Evolutionary conservation across 2,888 invertebrate species (phyloP).

Genomic region (Xestia sexstrigata): DNA sequence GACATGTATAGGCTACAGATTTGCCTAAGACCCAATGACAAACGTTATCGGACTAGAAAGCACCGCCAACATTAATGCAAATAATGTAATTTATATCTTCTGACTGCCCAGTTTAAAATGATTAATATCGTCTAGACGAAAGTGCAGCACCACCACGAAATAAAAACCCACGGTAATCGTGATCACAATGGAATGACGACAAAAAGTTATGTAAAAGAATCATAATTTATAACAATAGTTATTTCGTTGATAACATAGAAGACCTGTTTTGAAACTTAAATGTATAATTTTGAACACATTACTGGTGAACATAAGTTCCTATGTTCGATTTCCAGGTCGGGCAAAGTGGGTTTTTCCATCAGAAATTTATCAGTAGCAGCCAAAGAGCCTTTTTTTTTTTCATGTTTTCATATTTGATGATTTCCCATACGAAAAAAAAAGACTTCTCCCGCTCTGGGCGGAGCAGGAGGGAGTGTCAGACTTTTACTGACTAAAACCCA

Average conservation of each 20-base stretch:
- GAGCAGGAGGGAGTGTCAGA: too few relatives aligned
- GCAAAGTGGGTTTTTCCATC: neutral
- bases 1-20: neutral
- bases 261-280: slow-evolving; percentile 24
- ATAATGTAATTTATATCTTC: slow-evolving; percentile 16
- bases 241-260: slow-evolving; percentile 7
- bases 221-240: slow-evolving; percentile 42
- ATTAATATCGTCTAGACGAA: slow-evolving; percentile 48
- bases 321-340: neutral
- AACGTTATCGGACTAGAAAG: slow-evolving; percentile 6
- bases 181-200: slow-evolving; percentile 33
- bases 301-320: neutral
- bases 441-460: too few relatives aligned
- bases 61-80: neutral
- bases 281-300: neutral
- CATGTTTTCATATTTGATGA: too few relatives aligned
- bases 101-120: slow-evolving; percentile 11
- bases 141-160: slow-evolving; percentile 4
- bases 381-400: too few relatives aligned
- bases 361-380: neutral
- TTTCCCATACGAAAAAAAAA: too few relatives aligned
- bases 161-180: slow-evolving; percentile 34
- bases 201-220: slow-evolving; percentile 31
- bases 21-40: neutral
- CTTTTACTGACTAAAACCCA: too few relatives aligned